Evolutionary conservation across 2,113 vertebrate species (phyloP).

Genomic region (Rhagologus leucostigma): DNA sequence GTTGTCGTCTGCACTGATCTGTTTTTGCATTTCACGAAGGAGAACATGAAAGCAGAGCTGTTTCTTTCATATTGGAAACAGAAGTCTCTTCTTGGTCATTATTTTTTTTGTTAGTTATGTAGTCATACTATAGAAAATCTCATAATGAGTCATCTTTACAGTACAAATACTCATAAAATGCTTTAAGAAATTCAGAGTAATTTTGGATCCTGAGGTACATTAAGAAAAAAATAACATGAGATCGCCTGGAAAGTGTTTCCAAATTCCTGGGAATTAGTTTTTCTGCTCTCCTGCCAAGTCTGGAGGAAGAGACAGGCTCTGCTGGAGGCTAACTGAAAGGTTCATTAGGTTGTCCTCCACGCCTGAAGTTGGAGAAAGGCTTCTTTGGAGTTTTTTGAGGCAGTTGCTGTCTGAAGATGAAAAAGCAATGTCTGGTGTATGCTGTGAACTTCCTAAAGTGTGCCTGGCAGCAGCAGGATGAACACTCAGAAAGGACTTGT

Average conservation of each 20-base stretch:
- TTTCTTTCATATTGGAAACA: neutral
- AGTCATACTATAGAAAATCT: neutral
- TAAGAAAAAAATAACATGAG: neutral
- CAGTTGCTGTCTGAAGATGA: neutral
- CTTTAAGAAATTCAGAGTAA: neutral
- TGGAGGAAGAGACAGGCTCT: neutral
- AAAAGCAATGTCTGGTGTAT: neutral
- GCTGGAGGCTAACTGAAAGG: neutral
- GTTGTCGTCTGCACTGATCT: neutral
- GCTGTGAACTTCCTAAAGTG: neutral
- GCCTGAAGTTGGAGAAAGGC: neutral
- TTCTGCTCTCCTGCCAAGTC: neutral
- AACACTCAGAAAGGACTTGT: neutral
- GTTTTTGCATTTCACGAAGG: neutral
- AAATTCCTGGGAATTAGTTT: neutral
- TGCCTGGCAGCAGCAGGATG: neutral
- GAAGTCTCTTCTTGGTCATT: neutral
- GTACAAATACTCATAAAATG: neutral
- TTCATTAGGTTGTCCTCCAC: neutral
- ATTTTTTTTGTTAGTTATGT: neutral
- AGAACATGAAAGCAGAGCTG: neutral
- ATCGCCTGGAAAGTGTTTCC: neutral
- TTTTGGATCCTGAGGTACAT: neutral
- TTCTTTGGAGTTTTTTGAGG: neutral
- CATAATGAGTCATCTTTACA: neutral